These are phyloP conservation scores for Chloropsis cyanopogon DNA, from an alignment of 2,113 vertebrate genomes.

Conservation along the genomic window DNA sequence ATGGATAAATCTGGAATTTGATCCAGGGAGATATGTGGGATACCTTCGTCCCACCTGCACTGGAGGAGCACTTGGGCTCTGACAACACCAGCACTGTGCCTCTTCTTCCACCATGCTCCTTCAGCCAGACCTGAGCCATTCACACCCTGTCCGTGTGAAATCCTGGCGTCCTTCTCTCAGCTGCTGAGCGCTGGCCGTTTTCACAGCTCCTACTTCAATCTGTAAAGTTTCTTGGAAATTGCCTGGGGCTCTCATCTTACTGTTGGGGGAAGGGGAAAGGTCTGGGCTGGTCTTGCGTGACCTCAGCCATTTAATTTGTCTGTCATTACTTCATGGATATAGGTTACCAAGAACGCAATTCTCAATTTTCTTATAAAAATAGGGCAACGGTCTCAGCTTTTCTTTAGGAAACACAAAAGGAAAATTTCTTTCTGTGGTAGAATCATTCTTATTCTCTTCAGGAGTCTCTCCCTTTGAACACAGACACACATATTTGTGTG, in stretches of 20 bases:
- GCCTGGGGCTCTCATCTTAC: conserved; percentile 5
- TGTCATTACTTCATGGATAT: conserved; percentile 37
- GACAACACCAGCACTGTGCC: not conserved
- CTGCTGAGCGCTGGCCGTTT: not conserved
- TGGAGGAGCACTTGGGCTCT: not conserved
- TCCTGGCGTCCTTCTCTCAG: not conserved
- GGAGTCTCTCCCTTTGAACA: not conserved
- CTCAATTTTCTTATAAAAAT: not conserved
- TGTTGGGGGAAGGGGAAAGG: not conserved
- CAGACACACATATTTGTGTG: not conserved
- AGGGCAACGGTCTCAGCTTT: not conserved
- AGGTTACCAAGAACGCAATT: conserved; percentile 25
- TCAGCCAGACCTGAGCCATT: not conserved
- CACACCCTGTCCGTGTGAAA: not conserved
- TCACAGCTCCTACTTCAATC: not conserved
- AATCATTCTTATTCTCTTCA: not conserved
- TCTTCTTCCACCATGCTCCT: not conserved
- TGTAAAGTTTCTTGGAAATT: not conserved
- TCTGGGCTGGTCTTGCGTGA: conserved; percentile 25
- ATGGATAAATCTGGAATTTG: not conserved
- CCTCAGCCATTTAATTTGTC: conserved; percentile 49
- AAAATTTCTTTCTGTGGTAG: not conserved
- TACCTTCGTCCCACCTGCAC: not conserved
- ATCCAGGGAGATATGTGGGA: not conserved
- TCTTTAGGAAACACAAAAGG: conserved; percentile 8